Percentiles rank a stretch among this genome's conserved stretches.
phyloP scores from a whole-genome alignment of 2,888 invertebrate genomes.

The Parnassius smintheus region DNA sequence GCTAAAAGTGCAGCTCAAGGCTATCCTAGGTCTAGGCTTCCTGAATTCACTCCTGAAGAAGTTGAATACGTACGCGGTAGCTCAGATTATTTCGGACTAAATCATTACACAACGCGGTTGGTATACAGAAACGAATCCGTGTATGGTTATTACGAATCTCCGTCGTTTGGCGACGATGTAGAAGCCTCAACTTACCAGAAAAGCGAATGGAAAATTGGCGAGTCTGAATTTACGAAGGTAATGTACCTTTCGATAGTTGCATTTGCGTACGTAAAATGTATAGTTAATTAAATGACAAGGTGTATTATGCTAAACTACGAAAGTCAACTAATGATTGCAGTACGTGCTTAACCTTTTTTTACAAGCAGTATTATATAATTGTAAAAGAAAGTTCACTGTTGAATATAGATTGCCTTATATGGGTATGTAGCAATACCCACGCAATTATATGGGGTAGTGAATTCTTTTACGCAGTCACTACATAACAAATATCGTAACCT shows the following conservation, averaged over 20 bases:
- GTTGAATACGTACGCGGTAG: constrained; percentile 76
- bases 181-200: constrained; percentile 33
- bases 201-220: constrained; percentile 37
- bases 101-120: constrained; percentile 78
- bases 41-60: constrained; percentile 81
- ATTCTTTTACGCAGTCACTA: no score
- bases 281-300: no score
- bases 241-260: neutral
- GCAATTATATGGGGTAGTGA: no score
- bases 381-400: no score
- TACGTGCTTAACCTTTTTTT: no score
- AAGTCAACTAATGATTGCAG: no score
- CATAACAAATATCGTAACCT: no score
- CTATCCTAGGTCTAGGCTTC: constrained; percentile 78
- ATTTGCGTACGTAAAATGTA: no score
- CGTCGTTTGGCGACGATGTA: constrained; percentile 42
- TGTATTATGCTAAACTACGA: no score
- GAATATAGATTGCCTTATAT: no score
- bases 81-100: constrained; percentile 86
- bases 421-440: no score
- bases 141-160: constrained; percentile 30
- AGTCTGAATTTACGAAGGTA: constrained; percentile 37
- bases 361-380: no score
- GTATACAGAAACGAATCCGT: constrained; percentile 48
- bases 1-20: constrained; percentile 81